phyloP scores from a whole-genome alignment of 2,113 vertebrate genomes.

The Menura novaehollandiae region DNA sequence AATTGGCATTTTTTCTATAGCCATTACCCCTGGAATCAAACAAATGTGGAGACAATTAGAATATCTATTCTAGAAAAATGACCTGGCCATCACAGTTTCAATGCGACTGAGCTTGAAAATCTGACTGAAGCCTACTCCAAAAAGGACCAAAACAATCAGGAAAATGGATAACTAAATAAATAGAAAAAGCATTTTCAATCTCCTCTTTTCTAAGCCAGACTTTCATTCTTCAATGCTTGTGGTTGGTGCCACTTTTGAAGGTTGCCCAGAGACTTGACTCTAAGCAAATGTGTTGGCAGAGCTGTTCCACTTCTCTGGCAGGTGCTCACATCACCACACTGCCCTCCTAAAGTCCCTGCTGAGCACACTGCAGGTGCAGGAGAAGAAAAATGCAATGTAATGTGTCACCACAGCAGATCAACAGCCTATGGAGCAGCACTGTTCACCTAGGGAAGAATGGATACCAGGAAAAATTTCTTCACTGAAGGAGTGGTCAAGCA shows the following conservation, averaged over 20 bases:
- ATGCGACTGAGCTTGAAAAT: not conserved
- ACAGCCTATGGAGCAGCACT: not conserved
- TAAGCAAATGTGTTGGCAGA: fast-evolving
- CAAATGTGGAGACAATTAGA: not conserved
- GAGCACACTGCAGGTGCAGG: not conserved
- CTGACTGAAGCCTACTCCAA: not conserved
- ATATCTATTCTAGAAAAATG: not conserved
- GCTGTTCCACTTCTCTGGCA: not conserved
- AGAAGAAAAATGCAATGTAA: not conserved
- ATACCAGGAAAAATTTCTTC: not conserved
- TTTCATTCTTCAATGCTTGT: not conserved
- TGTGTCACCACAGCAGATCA: not conserved
- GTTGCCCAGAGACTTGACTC: not conserved
- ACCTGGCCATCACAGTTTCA: not conserved
- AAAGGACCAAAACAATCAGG: not conserved
- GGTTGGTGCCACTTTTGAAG: not conserved
- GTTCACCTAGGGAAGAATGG: not conserved
- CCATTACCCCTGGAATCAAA: not conserved
- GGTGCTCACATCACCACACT: not conserved
- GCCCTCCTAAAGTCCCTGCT: not conserved
- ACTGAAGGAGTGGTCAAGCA: not conserved
- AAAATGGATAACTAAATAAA: not conserved
- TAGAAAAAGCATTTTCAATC: not conserved
- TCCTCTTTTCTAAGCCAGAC: not conserved
- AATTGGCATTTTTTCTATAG: not conserved